Conservation (phyloP, 1,140 invertebrate genomes). For the Drosophila miranda region DNA sequence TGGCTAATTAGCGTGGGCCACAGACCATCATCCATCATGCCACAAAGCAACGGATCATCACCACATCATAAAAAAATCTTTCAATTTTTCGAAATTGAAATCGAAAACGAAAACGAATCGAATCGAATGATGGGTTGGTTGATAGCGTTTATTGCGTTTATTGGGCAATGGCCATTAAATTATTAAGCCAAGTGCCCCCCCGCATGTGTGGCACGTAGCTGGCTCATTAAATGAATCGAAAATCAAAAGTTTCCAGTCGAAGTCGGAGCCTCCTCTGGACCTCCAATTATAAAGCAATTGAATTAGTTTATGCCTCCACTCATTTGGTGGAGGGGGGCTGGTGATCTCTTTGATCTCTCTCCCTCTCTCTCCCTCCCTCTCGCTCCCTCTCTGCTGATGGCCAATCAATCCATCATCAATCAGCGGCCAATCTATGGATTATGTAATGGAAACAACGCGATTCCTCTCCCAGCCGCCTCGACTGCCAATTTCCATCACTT, state of each 20-base stretch:
- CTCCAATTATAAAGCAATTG: conserved; percentile 79
- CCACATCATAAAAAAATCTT: conserved; percentile 41
- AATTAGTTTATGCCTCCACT: conserved; percentile 55
- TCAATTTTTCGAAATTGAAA: conserved; percentile 61
- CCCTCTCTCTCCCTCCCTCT: conserved; percentile 4
- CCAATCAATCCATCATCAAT: conserved; percentile 19
- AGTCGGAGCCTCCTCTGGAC: conserved; percentile 61
- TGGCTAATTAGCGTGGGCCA: conserved; percentile 68
- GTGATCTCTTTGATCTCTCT: conserved; percentile 9
- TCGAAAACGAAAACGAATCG: conserved; percentile 65
- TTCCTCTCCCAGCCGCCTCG: conserved; percentile 5
- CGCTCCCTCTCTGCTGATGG: background rate
- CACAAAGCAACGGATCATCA: conserved; percentile 53
- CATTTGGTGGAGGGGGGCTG: background rate
- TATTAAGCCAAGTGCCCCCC: conserved; percentile 69
- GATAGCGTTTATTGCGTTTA: conserved; percentile 54
- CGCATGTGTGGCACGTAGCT: conserved; percentile 48
- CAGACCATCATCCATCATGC: conserved; percentile 54
- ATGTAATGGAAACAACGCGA: conserved; percentile 30
- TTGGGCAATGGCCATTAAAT: conserved; percentile 76
- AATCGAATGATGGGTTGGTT: conserved; percentile 68
- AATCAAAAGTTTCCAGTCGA: conserved; percentile 30
- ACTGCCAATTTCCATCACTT: conserved; percentile 63
- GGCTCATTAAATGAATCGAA: conserved; percentile 61
- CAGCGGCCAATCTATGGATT: conserved; percentile 68